Conservation (phyloP, 2,113 vertebrate species). For the Ardeotis arabs region DNA sequence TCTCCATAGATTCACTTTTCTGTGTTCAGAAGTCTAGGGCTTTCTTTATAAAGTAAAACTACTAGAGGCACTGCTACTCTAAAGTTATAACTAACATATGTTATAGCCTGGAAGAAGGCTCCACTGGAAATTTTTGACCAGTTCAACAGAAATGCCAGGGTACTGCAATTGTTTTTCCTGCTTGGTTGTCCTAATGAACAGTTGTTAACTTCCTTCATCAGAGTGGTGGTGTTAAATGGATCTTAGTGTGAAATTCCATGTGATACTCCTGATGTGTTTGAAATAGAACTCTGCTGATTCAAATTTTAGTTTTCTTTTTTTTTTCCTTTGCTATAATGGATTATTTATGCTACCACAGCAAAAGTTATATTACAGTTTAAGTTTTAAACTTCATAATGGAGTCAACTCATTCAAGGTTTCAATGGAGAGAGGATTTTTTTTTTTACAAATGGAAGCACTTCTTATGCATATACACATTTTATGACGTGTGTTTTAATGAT, state of each 20-base stretch:
- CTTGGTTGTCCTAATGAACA: background rate
- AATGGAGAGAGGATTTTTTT: background rate
- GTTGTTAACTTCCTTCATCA: background rate
- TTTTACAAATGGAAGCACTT: background rate
- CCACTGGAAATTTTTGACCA: background rate
- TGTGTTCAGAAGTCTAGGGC: background rate
- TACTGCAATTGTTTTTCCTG: background rate
- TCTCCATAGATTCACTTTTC: background rate
- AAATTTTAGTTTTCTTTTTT: background rate
- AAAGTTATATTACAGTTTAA: background rate
- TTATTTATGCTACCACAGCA: background rate
- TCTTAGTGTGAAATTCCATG: background rate
- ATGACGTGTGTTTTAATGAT: background rate
- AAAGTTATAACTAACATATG: background rate
- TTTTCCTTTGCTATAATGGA: background rate
- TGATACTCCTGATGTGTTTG: background rate
- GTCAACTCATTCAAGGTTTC: background rate
- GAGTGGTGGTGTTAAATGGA: background rate
- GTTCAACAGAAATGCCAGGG: background rate
- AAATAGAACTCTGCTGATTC: background rate
- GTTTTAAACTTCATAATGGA: background rate
- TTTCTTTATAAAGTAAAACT: background rate
- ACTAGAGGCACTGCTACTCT: background rate
- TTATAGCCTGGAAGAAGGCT: background rate
- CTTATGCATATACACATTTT: background rate